Conservation (phyloP, 2,113 vertebrate genomes). For the Sakesphorus luctuosus region DNA sequence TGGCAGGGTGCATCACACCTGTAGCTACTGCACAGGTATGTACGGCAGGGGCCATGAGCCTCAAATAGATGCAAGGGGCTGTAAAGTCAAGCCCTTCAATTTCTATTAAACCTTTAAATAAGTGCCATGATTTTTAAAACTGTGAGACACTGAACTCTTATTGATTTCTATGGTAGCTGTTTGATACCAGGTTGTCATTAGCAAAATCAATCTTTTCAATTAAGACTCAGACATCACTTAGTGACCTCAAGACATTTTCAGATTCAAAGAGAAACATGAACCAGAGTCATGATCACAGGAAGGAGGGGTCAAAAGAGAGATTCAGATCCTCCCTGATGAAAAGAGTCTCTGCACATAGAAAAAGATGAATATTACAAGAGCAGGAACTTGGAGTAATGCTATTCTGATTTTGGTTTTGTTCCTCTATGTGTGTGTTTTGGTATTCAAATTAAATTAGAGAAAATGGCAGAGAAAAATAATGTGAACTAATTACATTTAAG, state of each 20-base stretch:
- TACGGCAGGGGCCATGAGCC: not conserved
- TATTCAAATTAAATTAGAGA: constrained; percentile 58
- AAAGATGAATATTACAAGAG: not conserved
- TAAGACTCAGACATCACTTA: not conserved
- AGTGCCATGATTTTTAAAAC: not conserved
- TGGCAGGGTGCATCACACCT: not conserved
- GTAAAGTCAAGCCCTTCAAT: not conserved
- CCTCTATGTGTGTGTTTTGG: not conserved
- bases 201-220: constrained; percentile 35
- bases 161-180: not conserved
- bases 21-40: not conserved
- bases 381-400: not conserved
- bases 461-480: constrained; percentile 42
- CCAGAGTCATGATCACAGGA: not conserved
- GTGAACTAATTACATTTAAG: constrained; percentile 50
- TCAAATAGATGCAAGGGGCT: not conserved
- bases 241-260: not conserved
- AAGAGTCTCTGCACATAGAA: not conserved
- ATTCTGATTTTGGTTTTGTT: constrained; percentile 36
- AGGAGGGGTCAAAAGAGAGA: not conserved
- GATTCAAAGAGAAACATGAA: not conserved
- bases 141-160: not conserved
- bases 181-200: not conserved
- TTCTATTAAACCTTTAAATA: not conserved
- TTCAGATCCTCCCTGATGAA: not conserved